Evolutionary conservation across 2,888 invertebrate species (phyloP).

Genomic region (Acrobasis suavella): DNA sequence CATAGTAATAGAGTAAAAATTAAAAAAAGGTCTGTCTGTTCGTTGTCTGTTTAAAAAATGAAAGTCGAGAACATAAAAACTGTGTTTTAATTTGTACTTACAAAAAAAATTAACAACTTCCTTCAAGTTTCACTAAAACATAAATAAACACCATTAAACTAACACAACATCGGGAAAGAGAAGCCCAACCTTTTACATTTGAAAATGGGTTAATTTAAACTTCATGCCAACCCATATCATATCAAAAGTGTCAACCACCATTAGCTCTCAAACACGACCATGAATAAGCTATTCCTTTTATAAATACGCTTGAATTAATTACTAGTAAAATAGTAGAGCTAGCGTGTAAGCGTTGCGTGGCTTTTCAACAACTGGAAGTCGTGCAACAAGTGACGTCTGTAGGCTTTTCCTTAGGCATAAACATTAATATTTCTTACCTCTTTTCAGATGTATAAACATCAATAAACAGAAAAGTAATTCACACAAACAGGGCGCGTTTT

Average conservation of each 20-base stretch:
- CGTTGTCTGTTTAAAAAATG: too few relatives aligned
- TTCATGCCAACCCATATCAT: conserved; percentile 12
- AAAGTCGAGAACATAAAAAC: background rate
- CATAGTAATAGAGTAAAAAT: too few relatives aligned
- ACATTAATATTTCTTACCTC: conserved; percentile 32
- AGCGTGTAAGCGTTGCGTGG: conserved; percentile 72
- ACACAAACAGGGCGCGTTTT: background rate
- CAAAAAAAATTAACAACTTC: too few relatives aligned
- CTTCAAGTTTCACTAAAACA: too few relatives aligned
- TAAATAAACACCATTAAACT: background rate
- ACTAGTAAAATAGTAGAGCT: conserved; percentile 60
- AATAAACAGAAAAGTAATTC: background rate
- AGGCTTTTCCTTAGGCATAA: conserved; percentile 53
- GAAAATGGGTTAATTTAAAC: background rate
- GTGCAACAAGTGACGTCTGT: conserved; percentile 76
- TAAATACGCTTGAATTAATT: conserved; percentile 53
- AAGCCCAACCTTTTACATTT: background rate
- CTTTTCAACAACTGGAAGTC: conserved; percentile 72
- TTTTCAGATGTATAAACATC: background rate
- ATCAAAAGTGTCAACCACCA: conserved; percentile 17
- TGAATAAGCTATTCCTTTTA: conserved; percentile 34
- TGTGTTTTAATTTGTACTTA: too few relatives aligned
- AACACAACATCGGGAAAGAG: background rate
- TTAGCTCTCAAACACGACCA: conserved; percentile 25
- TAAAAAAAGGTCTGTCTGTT: too few relatives aligned